Evolutionary conservation across 2,797 vertebrate genomes (phyloP).

Genomic region (Meriones psammophilus): DNA sequence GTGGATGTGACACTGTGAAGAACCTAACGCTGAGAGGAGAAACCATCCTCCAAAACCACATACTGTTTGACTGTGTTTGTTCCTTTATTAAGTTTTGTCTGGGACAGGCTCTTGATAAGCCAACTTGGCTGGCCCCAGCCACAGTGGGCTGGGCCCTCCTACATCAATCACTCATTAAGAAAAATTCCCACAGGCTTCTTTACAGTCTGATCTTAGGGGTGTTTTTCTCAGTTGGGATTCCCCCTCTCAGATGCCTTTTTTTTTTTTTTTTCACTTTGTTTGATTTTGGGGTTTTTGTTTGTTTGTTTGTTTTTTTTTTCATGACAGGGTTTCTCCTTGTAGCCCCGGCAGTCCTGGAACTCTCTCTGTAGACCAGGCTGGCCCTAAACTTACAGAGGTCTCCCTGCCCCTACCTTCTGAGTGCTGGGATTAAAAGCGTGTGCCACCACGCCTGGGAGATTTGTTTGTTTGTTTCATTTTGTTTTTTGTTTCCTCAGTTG

Average conservation of each 20-base stretch:
- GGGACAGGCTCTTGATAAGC: background rate
- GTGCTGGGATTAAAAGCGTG: background rate
- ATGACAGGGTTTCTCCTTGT: background rate
- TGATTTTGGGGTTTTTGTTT: rapidly evolving
- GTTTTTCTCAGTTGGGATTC: background rate
- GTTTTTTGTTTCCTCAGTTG: background rate
- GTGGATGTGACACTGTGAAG: rapidly evolving
- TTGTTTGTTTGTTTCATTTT: no score
- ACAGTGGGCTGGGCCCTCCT: background rate
- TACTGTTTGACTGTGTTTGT: background rate
- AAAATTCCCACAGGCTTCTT: background rate
- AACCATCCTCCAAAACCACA: background rate
- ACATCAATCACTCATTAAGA: background rate
- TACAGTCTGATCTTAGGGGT: background rate
- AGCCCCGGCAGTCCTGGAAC: background rate
- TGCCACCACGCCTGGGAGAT: background rate
- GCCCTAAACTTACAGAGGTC: no score
- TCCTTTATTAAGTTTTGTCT: background rate
- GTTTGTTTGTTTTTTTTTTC: background rate
- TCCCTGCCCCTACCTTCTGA: no score
- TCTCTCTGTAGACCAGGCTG: no score
- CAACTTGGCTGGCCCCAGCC: background rate
- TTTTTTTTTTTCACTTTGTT: background rate
- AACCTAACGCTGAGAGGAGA: background rate
- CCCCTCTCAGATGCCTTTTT: background rate